Evolutionary conservation across 2,888 invertebrate genomes (phyloP).

Genomic region (Mystacides longicornis): DNA sequence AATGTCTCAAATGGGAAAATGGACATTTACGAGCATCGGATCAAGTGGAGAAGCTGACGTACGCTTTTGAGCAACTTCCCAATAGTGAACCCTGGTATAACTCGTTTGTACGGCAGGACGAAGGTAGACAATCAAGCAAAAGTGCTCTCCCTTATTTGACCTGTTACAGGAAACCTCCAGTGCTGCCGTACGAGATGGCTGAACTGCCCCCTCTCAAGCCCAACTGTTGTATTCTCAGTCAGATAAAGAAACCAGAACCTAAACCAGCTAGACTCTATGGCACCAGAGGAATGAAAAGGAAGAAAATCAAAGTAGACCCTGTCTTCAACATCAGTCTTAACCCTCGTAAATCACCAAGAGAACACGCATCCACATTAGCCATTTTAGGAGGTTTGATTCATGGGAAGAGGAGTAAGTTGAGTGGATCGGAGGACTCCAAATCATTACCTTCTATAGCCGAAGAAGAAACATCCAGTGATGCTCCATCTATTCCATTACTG

Average conservation of each 20-base stretch:
- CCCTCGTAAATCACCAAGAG: slow-evolving; percentile 78
- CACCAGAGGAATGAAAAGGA: slow-evolving; percentile 42
- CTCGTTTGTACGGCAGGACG: slow-evolving; percentile 70
- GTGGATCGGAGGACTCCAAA: slow-evolving; percentile 37
- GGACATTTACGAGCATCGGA: slow-evolving; percentile 43
- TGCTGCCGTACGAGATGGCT: slow-evolving; percentile 71
- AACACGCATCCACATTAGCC: slow-evolving; percentile 81
- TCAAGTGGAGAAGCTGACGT: slow-evolving; percentile 56
- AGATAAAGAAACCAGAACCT: slow-evolving; percentile 37
- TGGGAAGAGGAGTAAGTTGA: slow-evolving; percentile 38
- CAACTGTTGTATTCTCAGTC: slow-evolving; percentile 46
- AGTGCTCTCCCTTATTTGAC: slow-evolving; percentile 53
- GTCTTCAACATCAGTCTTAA: slow-evolving; percentile 35
- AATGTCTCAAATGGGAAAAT: slow-evolving; percentile 42
- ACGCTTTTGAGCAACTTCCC: slow-evolving; percentile 70
- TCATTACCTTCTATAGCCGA: slow-evolving; percentile 37
- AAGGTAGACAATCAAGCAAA: slow-evolving; percentile 56
- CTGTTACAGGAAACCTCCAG: slow-evolving; percentile 48
- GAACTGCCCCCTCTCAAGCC: slow-evolving; percentile 55
- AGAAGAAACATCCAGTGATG: slow-evolving; percentile 41
- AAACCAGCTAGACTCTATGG: slow-evolving; percentile 40
- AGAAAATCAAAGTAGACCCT: slow-evolving; percentile 30
- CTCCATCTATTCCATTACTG: slow-evolving; percentile 29
- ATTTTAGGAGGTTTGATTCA: slow-evolving; percentile 64
- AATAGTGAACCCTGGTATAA: slow-evolving; percentile 70